These are phyloP conservation scores for Hydrozoanthus tunicans DNA, from an alignment of 64 coral and sea anemone species.

Conservation along the genomic window DNA sequence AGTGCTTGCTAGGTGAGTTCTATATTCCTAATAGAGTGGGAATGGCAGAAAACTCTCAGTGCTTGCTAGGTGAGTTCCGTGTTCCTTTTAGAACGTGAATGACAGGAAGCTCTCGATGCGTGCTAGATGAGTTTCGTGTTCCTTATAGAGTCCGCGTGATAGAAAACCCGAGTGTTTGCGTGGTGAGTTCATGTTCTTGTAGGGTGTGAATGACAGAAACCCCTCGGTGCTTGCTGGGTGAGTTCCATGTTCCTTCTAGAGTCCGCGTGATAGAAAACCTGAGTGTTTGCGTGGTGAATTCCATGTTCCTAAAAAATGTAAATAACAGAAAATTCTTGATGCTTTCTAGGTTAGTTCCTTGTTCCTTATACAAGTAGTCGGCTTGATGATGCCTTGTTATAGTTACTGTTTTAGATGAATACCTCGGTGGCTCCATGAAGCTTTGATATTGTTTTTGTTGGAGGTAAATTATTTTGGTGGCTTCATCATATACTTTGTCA, in stretches of 20 bases:
- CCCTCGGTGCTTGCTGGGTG: not conserved
- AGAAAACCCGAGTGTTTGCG: not conserved
- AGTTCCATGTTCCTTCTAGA: not conserved
- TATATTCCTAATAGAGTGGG: not conserved
- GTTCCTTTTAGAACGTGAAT: not conserved
- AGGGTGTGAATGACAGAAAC: not conserved
- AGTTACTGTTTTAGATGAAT: no score
- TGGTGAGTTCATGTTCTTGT: not conserved
- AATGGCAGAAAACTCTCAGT: slow-evolving; percentile 81
- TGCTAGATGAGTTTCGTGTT: not conserved
- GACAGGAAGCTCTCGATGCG: not conserved
- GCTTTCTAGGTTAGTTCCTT: slow-evolving; percentile 77
- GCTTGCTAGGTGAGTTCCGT: slow-evolving; percentile 73
- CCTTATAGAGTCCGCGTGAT: not conserved
- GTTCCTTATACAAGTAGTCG: not conserved
- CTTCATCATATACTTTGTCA: not conserved
- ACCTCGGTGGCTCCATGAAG: no score
- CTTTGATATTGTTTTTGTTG: not conserved
- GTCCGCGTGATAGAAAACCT: no score
- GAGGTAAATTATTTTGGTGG: slow-evolving; percentile 84
- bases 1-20: slow-evolving; percentile 89
- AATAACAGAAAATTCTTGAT: slow-evolving; percentile 92
- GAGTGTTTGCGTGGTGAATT: not conserved
- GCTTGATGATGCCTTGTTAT: no score
- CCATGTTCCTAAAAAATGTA: slow-evolving; percentile 36